Conservation (phyloP, 2,797 vertebrate species). For the Trematomus bernacchii region DNA sequence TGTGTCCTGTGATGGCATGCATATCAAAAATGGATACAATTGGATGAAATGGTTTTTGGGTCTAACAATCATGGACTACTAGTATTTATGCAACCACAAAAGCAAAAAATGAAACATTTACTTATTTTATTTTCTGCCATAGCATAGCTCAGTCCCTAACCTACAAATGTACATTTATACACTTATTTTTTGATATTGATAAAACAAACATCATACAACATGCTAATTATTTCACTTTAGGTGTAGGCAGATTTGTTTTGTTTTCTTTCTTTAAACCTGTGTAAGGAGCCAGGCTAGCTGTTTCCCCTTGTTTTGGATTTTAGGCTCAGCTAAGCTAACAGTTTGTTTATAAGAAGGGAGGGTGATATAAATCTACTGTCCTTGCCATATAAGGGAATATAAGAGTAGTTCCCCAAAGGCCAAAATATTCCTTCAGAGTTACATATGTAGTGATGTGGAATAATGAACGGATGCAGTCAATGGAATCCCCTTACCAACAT, state of each 20-base stretch:
- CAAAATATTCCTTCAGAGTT: neutral
- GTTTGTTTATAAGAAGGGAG: neutral
- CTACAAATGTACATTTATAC: neutral
- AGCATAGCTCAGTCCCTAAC: neutral
- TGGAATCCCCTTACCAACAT: conserved; percentile 24
- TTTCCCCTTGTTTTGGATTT: neutral
- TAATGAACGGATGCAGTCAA: neutral
- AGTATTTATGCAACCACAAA: too few relatives aligned
- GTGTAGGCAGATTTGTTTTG: neutral
- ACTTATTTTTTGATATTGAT: neutral
- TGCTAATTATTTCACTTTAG: neutral
- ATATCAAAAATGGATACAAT: too few relatives aligned
- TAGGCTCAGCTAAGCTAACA: neutral
- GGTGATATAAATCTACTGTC: neutral
- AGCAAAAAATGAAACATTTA: too few relatives aligned
- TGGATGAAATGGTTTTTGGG: too few relatives aligned
- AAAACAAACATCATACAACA: conserved; percentile 10
- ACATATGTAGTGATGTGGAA: neutral
- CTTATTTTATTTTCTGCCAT: too few relatives aligned
- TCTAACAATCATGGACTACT: too few relatives aligned
- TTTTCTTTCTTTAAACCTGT: neutral
- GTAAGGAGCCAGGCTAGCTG: neutral
- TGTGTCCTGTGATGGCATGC: too few relatives aligned
- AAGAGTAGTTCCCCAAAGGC: neutral
- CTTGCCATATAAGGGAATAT: neutral